Evolutionary conservation across 2,113 vertebrate genomes (phyloP).

Genomic region (Odocoileus virginianus): DNA sequence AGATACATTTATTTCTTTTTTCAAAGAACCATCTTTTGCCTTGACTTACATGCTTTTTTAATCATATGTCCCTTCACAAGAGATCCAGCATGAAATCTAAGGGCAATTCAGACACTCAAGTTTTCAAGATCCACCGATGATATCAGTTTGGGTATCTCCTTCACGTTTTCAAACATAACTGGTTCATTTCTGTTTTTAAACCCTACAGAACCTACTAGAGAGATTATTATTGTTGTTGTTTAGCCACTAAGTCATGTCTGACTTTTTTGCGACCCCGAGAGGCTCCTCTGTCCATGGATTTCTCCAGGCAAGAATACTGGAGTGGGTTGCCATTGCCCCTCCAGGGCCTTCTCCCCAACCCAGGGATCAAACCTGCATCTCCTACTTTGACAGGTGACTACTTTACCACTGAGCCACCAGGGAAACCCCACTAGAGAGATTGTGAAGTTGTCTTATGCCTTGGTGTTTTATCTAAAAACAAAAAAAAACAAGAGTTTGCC

Average conservation of each 20-base stretch:
- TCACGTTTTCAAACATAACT: background rate
- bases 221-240: background rate
- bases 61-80: background rate
- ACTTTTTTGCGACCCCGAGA: background rate
- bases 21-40: background rate
- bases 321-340: background rate
- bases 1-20: background rate
- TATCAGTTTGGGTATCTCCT: background rate
- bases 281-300: background rate
- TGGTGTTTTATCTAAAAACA: conserved; percentile 16
- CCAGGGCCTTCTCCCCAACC: background rate
- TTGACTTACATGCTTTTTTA: background rate
- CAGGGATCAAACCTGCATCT: background rate
- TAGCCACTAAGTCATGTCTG: background rate
- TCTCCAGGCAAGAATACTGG: background rate
- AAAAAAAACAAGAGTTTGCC: background rate
- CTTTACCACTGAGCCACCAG: background rate
- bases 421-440: background rate
- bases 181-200: background rate
- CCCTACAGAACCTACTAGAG: background rate
- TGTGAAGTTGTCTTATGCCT: background rate
- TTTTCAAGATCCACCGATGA: background rate
- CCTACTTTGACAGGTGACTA: background rate
- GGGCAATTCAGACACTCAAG: background rate
- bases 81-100: background rate